Base-by-base conservation (phyloP, 2,797 vertebrate genomes). In the Setipinna tenuifilis region DNA sequence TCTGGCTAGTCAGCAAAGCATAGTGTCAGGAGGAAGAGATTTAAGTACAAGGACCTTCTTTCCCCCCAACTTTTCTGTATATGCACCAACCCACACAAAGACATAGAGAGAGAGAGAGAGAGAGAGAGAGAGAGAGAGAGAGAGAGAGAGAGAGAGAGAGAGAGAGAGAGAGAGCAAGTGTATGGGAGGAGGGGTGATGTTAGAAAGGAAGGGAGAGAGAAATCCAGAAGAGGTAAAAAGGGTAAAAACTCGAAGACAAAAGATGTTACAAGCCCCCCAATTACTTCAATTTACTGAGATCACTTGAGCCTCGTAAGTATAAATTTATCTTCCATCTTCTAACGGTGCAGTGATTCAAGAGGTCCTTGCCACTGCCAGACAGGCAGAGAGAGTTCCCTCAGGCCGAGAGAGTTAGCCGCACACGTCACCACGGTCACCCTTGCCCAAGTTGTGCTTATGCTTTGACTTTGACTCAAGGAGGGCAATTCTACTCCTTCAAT, bases 201-300 rank as follows among this genome's bases (percentile, higher is more conserved):
- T 10, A 75, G 68, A 17, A 25, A 68, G 65, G n/a, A n/a, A 62
- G 4, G 25, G 28, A 71, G 65, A 31, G 12, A 31, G 28, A 31
- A 35, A 17, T 12, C 2, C 11, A 17, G 28, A 35, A 17, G 28
- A 35, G 65, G 12, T 31, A 16, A 35, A 75, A 6, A 75, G 68
- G 31, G 17, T 75, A 41, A 75, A 75, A 75, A 19, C 31, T 28
- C 28, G 23, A 7, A 61, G 1, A 62, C 19, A 57, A 17, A 17
- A 59, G 58, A 59, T 59, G 6, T 21, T 21, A 62, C 7, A 10
- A 41, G 35, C 50, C 65, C 25, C 23, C 65, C 65, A 68, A 68
- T 68, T 31, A 68, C 23, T 68, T 68, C 25, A 68, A 68, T 68
- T 68, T 68, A 68, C 65, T 28, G 68, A 35, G 12, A 75, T 75